Base-by-base conservation (phyloP, 2,797 vertebrate genomes). In the Rhinophrynus dorsalis region DNA sequence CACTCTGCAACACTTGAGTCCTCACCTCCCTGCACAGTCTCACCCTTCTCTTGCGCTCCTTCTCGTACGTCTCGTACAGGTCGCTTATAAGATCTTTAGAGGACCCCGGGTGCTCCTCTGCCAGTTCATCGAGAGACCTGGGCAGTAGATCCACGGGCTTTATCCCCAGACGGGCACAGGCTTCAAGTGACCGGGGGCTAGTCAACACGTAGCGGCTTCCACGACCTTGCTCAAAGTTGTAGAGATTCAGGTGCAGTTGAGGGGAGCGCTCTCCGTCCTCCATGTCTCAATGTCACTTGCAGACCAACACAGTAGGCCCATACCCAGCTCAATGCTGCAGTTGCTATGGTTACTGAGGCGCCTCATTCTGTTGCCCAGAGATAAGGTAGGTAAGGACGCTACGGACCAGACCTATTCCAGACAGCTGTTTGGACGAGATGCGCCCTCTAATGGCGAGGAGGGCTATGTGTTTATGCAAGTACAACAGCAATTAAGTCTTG, bases 31-130 rank as follows among this genome's bases (percentile, higher is more conserved):
- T 74, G 51, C 86, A 89, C 76, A 78, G 62, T 42, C 74, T 68
- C 18, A 90, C 58, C 64, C 75, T 78, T 68, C 66, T 84, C 29
- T 50, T 60, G 12, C 86, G 81, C 57, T 87, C 84, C 62, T 69
- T 86, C 64, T 89, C 84, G 12, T 89, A 83, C 20, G 84, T 78
- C 24, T 90, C 85, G 3, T 89, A 88, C 75, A 90, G 62, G 0
- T 76, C 64, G 11, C 57, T 78, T 45, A 90, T 78, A 1, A 74
- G 67, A 42, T 80, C 81, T 1, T 81, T 54, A 1, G 88, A 79
- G 1, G 38, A 21, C 13, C 47, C 68, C 0, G 72, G 75, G 0
- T 60, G 74, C 6, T 86, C 83, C 0, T 79, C 77, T 0, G 78
- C 78, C 12, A 88, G 20, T 40, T 89, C 67, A 13, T 83, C 84